Evolutionary conservation across 2,797 vertebrate species (phyloP).

Genomic region (Pantherophis vulpinus): DNA sequence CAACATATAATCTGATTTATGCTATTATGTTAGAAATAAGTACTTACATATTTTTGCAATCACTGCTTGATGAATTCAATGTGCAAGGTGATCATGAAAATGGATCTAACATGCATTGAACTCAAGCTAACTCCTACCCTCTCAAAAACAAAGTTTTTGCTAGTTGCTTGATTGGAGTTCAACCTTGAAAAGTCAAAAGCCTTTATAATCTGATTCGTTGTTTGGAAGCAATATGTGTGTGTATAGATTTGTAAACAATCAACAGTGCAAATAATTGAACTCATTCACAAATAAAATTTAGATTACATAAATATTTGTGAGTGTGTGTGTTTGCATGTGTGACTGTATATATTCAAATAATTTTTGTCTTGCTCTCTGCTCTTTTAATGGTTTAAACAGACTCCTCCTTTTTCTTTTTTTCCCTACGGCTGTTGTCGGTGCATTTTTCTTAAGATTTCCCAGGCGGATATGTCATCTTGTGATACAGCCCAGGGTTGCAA

Average conservation of each 20-base stretch:
- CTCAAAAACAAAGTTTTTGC: background rate
- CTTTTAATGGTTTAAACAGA: conserved; percentile 31
- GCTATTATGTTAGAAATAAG: background rate
- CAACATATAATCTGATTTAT: background rate
- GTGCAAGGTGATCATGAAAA: background rate
- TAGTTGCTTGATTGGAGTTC: background rate
- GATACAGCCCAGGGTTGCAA: conserved; percentile 36
- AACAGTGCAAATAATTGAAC: conserved; percentile 8
- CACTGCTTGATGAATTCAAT: background rate
- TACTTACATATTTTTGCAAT: background rate
- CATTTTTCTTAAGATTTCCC: conserved; percentile 54
- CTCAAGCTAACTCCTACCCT: background rate
- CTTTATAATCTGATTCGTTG: background rate
- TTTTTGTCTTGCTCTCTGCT: background rate
- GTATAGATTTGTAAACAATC: background rate
- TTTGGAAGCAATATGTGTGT: background rate
- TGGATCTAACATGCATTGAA: background rate
- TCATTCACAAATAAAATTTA: conserved; percentile 38
- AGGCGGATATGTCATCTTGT: conserved; percentile 44
- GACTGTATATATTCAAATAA: background rate
- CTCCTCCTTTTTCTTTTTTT: background rate
- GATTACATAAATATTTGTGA: conserved; percentile 20
- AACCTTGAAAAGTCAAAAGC: background rate
- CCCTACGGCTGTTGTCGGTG: conserved; percentile 32
- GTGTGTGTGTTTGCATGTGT: background rate